Base-by-base conservation (phyloP, 2,888 invertebrate species). In the Isoperla grammatica region DNA sequence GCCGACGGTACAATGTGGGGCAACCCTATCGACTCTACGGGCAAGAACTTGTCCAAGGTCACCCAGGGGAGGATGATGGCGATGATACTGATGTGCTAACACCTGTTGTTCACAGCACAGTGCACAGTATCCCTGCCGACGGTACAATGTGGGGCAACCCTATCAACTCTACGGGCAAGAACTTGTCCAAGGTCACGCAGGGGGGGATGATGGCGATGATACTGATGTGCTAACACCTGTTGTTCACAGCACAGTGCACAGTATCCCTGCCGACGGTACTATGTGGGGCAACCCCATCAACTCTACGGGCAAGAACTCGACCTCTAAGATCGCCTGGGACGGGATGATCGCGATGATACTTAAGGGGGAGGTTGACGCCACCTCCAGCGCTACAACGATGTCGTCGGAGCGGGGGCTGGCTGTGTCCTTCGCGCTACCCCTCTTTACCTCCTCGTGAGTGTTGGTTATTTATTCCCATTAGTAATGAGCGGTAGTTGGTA, bases 301-400 rank as follows among this genome's bases (percentile, higher is more conserved):
- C 13, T n/a, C n/a, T n/a, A n/a, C n/a, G n/a, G n/a, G n/a, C n/a
- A n/a, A n/a, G n/a, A 50, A 50, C 37, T 29, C 35, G 35, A 35
- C 50, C 35, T 29, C 11, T 9, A 53, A 53, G 19, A 37, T 35
- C 53, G 29, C 29, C 29, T 53, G 53, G 53, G 39, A 39, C n/a
- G 53, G 53, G 9, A 53, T 53, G 39, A 39, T 53, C 53, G 20
- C 35, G 37, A 53, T 53, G 53, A 11, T 53, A 4, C 19, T 53
- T 6, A 17, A 11, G 39, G 20, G 40, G 3, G 9, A 35, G 2
- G 53, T 53, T 3, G 53, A 53, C 20, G 53, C 39, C 39, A 22
- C 20, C 39, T 53, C 39, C 39, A 53, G 53, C 19, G 11, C 53
- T 15, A 53, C 39, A 2, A 53, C 53, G 11, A 53, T 53, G 53